Conservation (phyloP, 2,888 invertebrate species). For the Tanypteryx hageni region DNA sequence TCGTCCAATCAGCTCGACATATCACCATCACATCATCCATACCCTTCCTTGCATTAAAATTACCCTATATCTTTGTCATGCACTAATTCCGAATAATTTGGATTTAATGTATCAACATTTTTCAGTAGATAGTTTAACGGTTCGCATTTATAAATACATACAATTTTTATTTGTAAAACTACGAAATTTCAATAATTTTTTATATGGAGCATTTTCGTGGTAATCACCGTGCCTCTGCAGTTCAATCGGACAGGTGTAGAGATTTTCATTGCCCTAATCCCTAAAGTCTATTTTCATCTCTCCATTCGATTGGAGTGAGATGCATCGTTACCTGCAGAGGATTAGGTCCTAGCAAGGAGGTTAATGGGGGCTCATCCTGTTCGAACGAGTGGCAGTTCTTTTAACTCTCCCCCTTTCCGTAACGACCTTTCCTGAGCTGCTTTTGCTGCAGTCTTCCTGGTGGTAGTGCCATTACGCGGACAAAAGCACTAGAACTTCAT, state of each 20-base stretch:
- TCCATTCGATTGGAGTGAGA: background rate
- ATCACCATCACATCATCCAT: too few species aligned
- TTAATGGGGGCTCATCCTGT: background rate
- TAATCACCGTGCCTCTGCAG: too few species aligned
- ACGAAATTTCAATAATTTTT: too few species aligned
- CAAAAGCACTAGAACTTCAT: background rate
- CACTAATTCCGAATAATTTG: too few species aligned
- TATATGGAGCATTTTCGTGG: too few species aligned
- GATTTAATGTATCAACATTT: too few species aligned
- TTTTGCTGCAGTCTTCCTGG: background rate
- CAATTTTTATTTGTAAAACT: too few species aligned
- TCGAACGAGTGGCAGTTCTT: conserved; percentile 19
- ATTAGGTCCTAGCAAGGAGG: conserved; percentile 22
- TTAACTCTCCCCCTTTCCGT: background rate
- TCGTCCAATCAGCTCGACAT: too few species aligned
- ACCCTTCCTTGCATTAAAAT: too few species aligned
- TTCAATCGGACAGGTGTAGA: background rate
- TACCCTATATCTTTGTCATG: too few species aligned
- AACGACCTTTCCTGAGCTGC: background rate
- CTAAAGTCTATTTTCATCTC: conserved; percentile 17
- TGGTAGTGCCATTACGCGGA: background rate
- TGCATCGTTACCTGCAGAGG: background rate
- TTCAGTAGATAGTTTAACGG: too few species aligned
- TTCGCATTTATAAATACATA: too few species aligned
- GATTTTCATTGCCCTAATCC: background rate